Evolutionary conservation across 2,113 vertebrate genomes (phyloP).

Genomic region (Brachyistius frenatus): DNA sequence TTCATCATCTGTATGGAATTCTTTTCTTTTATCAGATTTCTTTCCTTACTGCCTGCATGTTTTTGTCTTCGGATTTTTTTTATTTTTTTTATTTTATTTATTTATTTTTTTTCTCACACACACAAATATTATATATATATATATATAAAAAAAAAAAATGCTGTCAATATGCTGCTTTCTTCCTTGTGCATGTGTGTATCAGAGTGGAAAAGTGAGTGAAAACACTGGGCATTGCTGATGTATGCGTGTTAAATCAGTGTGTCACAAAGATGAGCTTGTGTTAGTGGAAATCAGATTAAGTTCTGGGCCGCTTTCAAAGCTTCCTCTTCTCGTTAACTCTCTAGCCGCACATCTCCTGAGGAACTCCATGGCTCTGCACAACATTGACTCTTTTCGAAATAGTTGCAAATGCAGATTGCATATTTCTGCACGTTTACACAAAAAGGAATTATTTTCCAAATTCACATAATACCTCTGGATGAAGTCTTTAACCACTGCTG

Average conservation of each 20-base stretch:
- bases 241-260: conserved; percentile 15
- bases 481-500: neutral
- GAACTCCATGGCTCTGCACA: conserved; percentile 1
- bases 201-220: neutral
- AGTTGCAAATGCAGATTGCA: neutral
- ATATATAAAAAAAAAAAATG: neutral
- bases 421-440: conserved; percentile 11
- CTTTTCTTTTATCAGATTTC: neutral
- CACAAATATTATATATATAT: conserved; percentile 18
- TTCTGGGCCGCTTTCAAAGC: conserved; percentile 53
- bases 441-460: neutral
- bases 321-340: conserved; percentile 16
- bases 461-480: neutral
- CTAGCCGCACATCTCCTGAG: conserved; percentile 32
- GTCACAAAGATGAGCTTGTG: conserved; percentile 43
- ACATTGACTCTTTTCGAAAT: neutral
- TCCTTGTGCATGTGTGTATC: neutral
- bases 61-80: neutral
- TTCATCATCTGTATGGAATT: neutral
- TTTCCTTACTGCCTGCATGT: neutral
- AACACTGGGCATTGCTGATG: conserved; percentile 3
- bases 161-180: conserved; percentile 42
- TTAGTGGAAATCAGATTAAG: conserved; percentile 69
- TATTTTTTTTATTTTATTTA: neutral
- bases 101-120: neutral